Base-by-base conservation (phyloP, 2,113 vertebrate genomes). In the Leiothrix lutea region DNA sequence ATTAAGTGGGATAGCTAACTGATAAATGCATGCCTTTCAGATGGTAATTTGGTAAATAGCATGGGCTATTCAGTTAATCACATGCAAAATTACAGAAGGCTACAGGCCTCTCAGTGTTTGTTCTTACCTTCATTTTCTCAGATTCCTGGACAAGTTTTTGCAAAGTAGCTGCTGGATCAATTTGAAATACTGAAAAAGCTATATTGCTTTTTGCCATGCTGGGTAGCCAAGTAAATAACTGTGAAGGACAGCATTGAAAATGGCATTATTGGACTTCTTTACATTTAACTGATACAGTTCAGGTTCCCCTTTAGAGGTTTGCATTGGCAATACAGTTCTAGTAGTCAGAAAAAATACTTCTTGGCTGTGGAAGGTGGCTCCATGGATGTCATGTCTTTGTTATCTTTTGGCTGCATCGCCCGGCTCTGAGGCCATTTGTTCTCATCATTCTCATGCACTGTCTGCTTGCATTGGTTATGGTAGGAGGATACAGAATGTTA, bases 401-500 rank as follows among this genome's bases (percentile, higher is more conserved):
- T 82, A 16, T 29, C 28, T 24, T 28, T 82, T 71, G n/a, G 22
- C 25, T 71, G 42, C 35, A 18, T 77, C 3, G 8, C 40, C 18
- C 58, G 36, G 48, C 33, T 45, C 29, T n/a, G 17, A 40, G 25
- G 10, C 33, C 10, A 28, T 62, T 69, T 71, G n/a, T 71, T 88
- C 22, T n/a, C 24, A 24, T 61, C 5, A 9, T 82, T 83, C 18
- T 54, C 6, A 6, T 26, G 6, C 0, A 1, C 35, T 72, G 18
- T 38, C 31, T 47, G 7, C 31, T 77, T 45, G 64, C 8, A 77
- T 23, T 17, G 11, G 28, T 73, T 77, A 26, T 1, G 0, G 0
- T 38, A 19, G 36, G 29, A 64, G 12, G 14, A 87, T 26, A 13
- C 11, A 28, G 26, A 36, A 38, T 64, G 84, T 56, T 81, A 73